These are phyloP conservation scores for Tethya wilhelma DNA, from an alignment of 37 sponge, comb jelly and placozoan genomes.

Conservation along the genomic window DNA sequence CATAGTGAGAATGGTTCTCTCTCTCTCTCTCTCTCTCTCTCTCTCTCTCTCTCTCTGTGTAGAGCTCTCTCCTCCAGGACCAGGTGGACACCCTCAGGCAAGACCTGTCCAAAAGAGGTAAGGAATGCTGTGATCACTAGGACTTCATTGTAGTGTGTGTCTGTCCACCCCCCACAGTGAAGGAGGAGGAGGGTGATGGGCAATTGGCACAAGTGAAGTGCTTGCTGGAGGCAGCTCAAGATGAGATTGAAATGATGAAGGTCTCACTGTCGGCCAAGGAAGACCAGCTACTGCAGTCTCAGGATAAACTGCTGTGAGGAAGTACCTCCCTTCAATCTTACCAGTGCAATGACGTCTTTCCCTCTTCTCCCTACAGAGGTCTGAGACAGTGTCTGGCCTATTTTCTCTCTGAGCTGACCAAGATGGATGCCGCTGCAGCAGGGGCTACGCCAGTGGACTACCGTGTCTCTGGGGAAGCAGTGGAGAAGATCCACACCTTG, in stretches of 20 bases:
- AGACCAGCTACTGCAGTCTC: conserved; percentile 24
- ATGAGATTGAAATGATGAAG: conserved; percentile 27
- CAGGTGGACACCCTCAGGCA: not conserved
- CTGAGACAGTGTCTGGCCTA: conserved; percentile 49
- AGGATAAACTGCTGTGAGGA: conserved; percentile 41
- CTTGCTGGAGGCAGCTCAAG: conserved; percentile 4
- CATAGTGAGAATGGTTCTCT: no score
- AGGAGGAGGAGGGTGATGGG: not conserved
- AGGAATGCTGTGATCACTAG: not conserved
- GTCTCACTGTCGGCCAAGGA: conserved; percentile 36
- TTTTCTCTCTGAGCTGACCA: conserved; percentile 19
- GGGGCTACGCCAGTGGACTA: not conserved
- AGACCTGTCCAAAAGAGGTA: not conserved
- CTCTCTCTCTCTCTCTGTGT: no score
- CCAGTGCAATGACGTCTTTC: not conserved
- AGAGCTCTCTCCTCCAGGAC: conserved; percentile 15
- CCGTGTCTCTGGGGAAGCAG: conserved; percentile 10
- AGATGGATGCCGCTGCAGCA: not conserved
- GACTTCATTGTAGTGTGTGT: no score
- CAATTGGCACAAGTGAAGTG: not conserved
- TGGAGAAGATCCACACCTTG: conserved; percentile 11
- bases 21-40: no score
- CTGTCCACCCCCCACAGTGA: no score
- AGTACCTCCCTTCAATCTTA: not conserved
- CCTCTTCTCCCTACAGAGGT: not conserved